Evolutionary conservation across 1,140 invertebrate species (phyloP), one percentile per base, ranked within the genome.

Genomic region (Hirudo medicinalis): DNA sequence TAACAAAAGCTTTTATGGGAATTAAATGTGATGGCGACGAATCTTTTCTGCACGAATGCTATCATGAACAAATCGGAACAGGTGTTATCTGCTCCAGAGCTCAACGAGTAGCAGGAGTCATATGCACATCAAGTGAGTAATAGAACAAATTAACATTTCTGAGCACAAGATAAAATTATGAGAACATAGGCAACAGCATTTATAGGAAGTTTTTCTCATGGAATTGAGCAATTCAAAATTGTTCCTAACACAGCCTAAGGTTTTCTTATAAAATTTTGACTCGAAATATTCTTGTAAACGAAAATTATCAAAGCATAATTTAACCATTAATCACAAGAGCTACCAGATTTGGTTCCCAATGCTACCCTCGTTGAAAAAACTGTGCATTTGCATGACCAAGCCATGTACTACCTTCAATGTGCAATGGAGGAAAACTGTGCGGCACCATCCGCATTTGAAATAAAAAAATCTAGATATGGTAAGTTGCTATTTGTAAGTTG

Each of bases 391-490:
- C 91, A 95, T 82, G 92, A 96, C 77, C 85, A 87, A n/a, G 87
- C 88, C 70, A 84, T 94, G 76, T 88, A 87, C 73, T 89, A 89
- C 76, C 84, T 97, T 40, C 90, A 91, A 76, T 97, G 94, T 78
- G 91, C 94, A 19, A 94, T 96, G 91, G 93, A 97, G 78, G 94
- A 97, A 80, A 94, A 95, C 77, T 97, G 93, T 77, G 83, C 96
- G 0, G 88, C 90, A 6, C 87, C 87, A 11, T 86, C 88, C 49
- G 92, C 93, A 11, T 94, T 72, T 69, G 63, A 72, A 17, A 75
- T 69, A 20, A 54, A 71, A 55, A 55, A 60, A 69, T 63, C 53
- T 60, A 40, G 63, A 40, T 40, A 49, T 36, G 70, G 69, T 74
- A 68, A 36, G 29, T 36, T 54, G 22, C n/a, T 22, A 36, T 9